phyloP scores from a whole-genome alignment of 2,797 vertebrate genomes.

The Phoebastria nigripes region DNA sequence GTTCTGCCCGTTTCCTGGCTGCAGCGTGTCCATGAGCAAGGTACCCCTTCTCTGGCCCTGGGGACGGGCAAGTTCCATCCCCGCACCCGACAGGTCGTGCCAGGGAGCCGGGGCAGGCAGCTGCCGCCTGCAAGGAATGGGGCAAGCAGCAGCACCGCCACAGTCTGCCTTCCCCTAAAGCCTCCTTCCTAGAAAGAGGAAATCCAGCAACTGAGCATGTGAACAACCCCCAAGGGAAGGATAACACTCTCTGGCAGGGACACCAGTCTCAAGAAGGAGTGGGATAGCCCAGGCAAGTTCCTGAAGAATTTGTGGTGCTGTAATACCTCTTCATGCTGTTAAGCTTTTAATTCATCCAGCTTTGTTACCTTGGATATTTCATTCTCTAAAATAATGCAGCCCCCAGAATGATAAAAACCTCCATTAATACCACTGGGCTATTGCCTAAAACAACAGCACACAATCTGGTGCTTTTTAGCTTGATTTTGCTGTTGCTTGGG shows the following conservation, averaged over 20 bases:
- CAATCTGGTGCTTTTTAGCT: not conserved
- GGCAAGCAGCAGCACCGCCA: not conserved
- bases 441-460: slow-evolving; percentile 36
- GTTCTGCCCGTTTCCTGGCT: accelerated
- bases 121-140: not conserved
- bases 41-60: not conserved
- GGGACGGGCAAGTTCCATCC: not conserved
- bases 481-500: slow-evolving; percentile 32
- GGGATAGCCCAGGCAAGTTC: not conserved
- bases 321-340: slow-evolving; percentile 69
- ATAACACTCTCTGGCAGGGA: not conserved
- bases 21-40: not conserved
- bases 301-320: not conserved
- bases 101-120: not conserved
- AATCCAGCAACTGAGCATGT: accelerated
- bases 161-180: not conserved
- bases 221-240: not conserved
- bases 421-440: slow-evolving; percentile 36
- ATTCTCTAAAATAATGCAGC: slow-evolving; percentile 2
- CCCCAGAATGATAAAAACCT: not conserved
- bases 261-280: not conserved
- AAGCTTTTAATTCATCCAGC: slow-evolving; percentile 75
- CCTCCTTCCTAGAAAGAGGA: not conserved
- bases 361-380: slow-evolving; percentile 73
- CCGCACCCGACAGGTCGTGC: accelerated